Percentiles rank a stretch among this genome's conserved stretches.
Conservation (phyloP, 2,113 vertebrate species). For the Garra rufa region DNA sequence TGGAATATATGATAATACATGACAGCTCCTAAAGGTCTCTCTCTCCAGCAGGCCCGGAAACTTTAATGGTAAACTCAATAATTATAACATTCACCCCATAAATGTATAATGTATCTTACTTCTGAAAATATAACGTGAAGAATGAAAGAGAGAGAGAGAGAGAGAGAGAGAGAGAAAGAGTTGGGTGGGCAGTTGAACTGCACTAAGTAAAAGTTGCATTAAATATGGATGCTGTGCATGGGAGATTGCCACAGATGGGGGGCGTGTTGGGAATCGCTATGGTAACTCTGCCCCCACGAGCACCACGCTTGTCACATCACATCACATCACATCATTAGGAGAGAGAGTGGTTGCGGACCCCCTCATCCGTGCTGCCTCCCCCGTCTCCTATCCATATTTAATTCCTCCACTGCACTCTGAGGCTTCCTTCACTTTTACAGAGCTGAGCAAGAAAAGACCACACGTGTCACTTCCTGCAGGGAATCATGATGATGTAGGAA, state of each 20-base stretch:
- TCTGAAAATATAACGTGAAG: slow-evolving; percentile 27
- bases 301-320: slow-evolving; percentile 44
- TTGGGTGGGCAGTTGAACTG: slow-evolving; percentile 14
- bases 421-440: slow-evolving; percentile 41
- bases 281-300: slow-evolving; percentile 49
- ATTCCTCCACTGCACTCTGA: slow-evolving; percentile 35
- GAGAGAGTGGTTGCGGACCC: slow-evolving; percentile 33
- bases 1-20: slow-evolving; percentile 1
- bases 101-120: slow-evolving; percentile 41
- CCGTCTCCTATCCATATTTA: slow-evolving; percentile 42
- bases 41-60: neutral
- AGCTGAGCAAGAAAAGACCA: slow-evolving; percentile 35
- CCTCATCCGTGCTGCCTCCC: slow-evolving; percentile 39
- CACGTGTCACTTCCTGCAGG: slow-evolving; percentile 52
- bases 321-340: slow-evolving; percentile 47
- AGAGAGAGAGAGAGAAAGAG: slow-evolving; percentile 22
- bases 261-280: slow-evolving; percentile 52
- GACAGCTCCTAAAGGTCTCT: slow-evolving; percentile 6
- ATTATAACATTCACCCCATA: slow-evolving; percentile 25
- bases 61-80: slow-evolving; percentile 34
- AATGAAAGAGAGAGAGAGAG: slow-evolving; percentile 22
- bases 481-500: slow-evolving; percentile 44
- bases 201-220: slow-evolving; percentile 57
- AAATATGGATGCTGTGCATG: slow-evolving; percentile 57
- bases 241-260: slow-evolving; percentile 36